Conservation (phyloP, 2,888 invertebrate species). For the Eucera pruinosa region DNA sequence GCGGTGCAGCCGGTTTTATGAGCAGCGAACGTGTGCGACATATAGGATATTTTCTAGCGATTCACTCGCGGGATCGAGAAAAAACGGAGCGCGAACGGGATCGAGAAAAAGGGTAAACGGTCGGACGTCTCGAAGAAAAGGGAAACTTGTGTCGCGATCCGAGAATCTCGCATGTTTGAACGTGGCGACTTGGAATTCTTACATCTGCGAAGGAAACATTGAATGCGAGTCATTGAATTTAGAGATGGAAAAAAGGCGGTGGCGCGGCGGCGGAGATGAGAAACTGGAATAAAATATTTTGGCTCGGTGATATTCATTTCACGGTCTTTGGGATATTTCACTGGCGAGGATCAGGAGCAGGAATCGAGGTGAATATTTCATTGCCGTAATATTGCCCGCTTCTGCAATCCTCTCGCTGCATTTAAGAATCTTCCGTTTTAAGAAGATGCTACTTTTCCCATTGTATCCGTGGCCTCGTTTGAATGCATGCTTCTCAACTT, state of each 20-base stretch:
- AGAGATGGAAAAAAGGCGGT: constrained; percentile 31
- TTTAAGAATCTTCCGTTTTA: constrained; percentile 34
- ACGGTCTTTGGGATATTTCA: constrained; percentile 30
- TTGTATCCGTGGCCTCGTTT: too few relatives aligned
- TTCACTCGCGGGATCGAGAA: constrained; percentile 45
- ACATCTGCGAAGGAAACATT: constrained; percentile 28
- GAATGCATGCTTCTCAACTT: constrained; percentile 7
- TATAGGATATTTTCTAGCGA: constrained; percentile 69
- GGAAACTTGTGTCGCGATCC: constrained; percentile 25
- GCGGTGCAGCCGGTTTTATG: constrained; percentile 73
- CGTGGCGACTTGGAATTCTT: constrained; percentile 36
- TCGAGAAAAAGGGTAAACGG: constrained; percentile 26
- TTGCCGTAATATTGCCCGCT: constrained; percentile 25
- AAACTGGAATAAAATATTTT: constrained; percentile 19
- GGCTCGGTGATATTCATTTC: constrained; percentile 10
- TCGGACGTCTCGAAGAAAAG: not conserved
- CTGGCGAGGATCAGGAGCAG: not conserved
- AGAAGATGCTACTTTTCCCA: constrained; percentile 9
- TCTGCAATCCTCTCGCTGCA: constrained; percentile 18
- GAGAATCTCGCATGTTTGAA: constrained; percentile 34
- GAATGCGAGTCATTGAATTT: constrained; percentile 57
- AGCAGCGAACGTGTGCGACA: constrained; percentile 61
- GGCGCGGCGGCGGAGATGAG: not conserved
- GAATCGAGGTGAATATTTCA: constrained; percentile 42
- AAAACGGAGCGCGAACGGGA: constrained; percentile 33